Evolutionary conservation across 2,888 invertebrate genomes (phyloP), one percentile per base, ranked within the genome.

Genomic region (Papilio protenor): DNA sequence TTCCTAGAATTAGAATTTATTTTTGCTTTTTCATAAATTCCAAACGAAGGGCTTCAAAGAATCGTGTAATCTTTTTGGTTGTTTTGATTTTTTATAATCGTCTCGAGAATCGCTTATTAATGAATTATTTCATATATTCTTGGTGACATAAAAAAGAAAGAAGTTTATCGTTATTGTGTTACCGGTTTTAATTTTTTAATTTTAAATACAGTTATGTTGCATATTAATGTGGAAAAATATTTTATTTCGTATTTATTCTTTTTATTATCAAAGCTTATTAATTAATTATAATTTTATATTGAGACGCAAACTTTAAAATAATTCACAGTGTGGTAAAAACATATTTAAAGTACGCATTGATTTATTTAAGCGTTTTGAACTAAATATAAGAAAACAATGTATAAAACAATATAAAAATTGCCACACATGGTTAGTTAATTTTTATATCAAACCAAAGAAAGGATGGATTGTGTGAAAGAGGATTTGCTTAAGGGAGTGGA

Each of bases 11-110:
- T 87, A 88, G 85, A 84, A 83, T 85, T 85, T 83, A 82, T 85
- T 87, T 87, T 86, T 73, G 81, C 69, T 80, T 77, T 78, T 77
- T 55, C 78, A 69, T 78, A 55, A 77, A 79, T 80, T 81, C 88
- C 85, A 87, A 59, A 85, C 83, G 85, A 87, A 87, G 89, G 87
- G 87, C 87, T 93, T 88, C 90, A 89, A 86, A 90, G 93, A 93
- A 93, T 90, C 86, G 87, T 89, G 87, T 84, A 85, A 87, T 88
- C 86, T 88, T 88, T 86, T 86, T 80, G 85, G 90, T 86, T 91
- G 84, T 89, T 89, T 89, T 90, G 89, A 89, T 82, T 86, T 87
- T 85, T 85, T 78, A 89, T 92, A 92, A 86, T 82, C 85, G 91
- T 92, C 90, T 90, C 84, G 86, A 84, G 86, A 87, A 88, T 86